Evolutionary conservation across 2,797 vertebrate species (phyloP).

Genomic region (Pseudopleuronectes americanus): DNA sequence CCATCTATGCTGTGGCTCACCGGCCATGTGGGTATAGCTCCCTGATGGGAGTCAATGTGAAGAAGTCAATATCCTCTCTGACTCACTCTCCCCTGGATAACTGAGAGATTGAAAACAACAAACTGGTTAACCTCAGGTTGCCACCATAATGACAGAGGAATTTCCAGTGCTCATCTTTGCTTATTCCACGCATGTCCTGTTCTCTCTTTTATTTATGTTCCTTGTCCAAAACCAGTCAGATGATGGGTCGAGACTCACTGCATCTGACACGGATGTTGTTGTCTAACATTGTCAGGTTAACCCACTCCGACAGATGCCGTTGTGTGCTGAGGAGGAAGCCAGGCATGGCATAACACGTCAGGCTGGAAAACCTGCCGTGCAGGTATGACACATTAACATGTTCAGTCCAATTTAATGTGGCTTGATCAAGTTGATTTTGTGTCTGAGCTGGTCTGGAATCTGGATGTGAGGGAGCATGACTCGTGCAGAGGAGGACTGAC

Average conservation of each 20-base stretch:
- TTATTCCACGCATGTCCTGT: neutral
- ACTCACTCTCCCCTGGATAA: slow-evolving; percentile 34
- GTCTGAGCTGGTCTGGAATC: neutral
- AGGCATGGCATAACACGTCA: slow-evolving; percentile 8
- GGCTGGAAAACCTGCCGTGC: slow-evolving; percentile 47
- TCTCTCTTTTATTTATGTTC: neutral
- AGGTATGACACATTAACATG: slow-evolving; percentile 16
- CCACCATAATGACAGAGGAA: slow-evolving; percentile 12
- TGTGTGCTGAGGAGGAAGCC: slow-evolving; percentile 7
- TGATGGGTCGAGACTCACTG: too few relatives aligned
- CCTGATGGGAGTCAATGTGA: neutral
- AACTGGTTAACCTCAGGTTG: slow-evolving; percentile 23
- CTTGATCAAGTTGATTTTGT: slow-evolving; percentile 10
- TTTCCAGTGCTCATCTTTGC: slow-evolving; percentile 24
- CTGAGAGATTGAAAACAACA: slow-evolving; percentile 9
- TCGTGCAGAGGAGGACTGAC: neutral
- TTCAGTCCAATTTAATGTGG: slow-evolving; percentile 3
- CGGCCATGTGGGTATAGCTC: neutral
- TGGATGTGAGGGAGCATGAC: slow-evolving; percentile 6
- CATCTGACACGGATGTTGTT: slow-evolving; percentile 21
- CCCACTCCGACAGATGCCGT: neutral
- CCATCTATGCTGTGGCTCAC: neutral
- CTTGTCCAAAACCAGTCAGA: neutral
- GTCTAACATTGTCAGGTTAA: neutral
- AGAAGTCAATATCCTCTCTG: slow-evolving; percentile 5